phyloP scores from a whole-genome alignment of 2,797 vertebrate species.

The Gastrophryne carolinensis region DNA sequence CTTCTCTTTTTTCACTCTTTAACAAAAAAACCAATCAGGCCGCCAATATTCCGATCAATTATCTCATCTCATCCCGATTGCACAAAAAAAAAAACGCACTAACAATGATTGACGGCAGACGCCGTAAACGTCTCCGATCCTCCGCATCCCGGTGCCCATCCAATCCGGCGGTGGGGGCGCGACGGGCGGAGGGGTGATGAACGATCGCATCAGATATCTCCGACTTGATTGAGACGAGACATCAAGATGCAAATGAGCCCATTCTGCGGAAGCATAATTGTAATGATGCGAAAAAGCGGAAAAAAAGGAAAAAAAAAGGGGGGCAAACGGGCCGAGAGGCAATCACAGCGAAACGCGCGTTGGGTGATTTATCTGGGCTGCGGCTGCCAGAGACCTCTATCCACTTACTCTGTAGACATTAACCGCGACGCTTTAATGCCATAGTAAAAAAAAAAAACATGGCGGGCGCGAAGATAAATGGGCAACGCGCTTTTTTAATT shows the following conservation, averaged over 20 bases:
- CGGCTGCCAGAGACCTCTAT: neutral
- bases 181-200: conserved; percentile 29
- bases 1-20: no score
- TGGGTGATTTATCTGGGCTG: conserved; percentile 34
- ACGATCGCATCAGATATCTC: conserved; percentile 7
- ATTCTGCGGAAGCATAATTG: conserved; percentile 39
- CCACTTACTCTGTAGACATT: conserved; percentile 7
- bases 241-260: conserved; percentile 47
- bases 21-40: no score
- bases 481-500: neutral
- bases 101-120: conserved; percentile 20
- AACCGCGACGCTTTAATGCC: neutral
- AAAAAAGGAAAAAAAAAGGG: no score
- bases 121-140: neutral
- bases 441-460: neutral
- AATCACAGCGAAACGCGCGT: conserved; percentile 39
- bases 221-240: conserved; percentile 38
- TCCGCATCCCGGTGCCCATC: neutral
- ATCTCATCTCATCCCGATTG: neutral
- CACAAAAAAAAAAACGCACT: neutral
- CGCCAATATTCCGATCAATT: neutral
- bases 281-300: conserved; percentile 36
- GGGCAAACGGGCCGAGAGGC: conserved; percentile 44
- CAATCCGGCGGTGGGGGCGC: conserved; percentile 14
- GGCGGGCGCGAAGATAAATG: neutral